Evolutionary conservation across 35 echinoderm and acorn worm species (phyloP), one percentile per base, ranked within the genome.

Genomic region (Apostichopus japonicus): DNA sequence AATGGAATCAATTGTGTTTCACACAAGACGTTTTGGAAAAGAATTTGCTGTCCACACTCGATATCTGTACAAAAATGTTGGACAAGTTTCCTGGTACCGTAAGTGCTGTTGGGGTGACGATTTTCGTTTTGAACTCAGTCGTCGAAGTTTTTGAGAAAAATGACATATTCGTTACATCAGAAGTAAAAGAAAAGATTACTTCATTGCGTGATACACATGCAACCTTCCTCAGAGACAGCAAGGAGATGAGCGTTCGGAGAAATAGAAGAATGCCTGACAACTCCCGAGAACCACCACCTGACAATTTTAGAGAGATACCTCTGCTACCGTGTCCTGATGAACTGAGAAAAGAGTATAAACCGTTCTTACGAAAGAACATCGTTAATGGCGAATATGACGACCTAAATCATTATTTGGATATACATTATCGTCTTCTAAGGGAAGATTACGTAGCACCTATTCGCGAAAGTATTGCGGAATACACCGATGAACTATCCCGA

Each of bases 361-460:
- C 94, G 22, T 82, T 89, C 76, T 33, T 95, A 51, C 92, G 92
- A 72, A 63, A 53, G 5, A 95, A 93, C 83, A 56, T 95, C 23
- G 92, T 93, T 15, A 77, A 91, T 23, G 88, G 94, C 17, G 79
- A 91, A 27, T 98, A 95, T 82, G 53, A 87, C 14, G 56, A 84
- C 55, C 58, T 91, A 1, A 62, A 95, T 24, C 55, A 93, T 17
- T 95, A 91, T 72, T 67, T 98, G 6, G 92, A 93, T 23, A 87
- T 92, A 19, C 94, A 93, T 7, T 95, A 95, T 79, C 94, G 94
- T 13, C 87, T 98, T 1, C 80, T 93, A 51, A 93, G 94, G 63
- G 96, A 98, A 87, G 92, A 93, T 25, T 93, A 95, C 79, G 82
- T 94, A 72, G 81, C 72, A 19, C 94, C 96, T 54, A 65, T 98